A percentile compares a stretch with the other conserved stretches of the same genome.
Evolutionary conservation across 2,113 vertebrate species (phyloP).

Genomic region (Channa maculata): DNA sequence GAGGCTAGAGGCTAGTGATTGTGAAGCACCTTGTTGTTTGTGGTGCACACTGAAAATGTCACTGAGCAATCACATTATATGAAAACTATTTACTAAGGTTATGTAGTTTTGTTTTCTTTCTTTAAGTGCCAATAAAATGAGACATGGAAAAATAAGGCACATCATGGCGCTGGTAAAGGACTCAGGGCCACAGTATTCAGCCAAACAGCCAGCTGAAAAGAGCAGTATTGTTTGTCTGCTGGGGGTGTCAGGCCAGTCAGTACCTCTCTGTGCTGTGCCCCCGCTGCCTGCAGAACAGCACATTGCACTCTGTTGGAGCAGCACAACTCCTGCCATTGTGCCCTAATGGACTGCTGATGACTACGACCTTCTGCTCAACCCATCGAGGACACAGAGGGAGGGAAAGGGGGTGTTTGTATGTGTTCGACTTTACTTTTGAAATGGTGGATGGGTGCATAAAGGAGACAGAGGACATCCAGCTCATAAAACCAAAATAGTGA

Average conservation of each 20-base stretch:
- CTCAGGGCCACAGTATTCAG: conserved; percentile 13
- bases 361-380: conserved; percentile 79
- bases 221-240: conserved; percentile 39
- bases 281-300: conserved; percentile 33
- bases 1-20: not conserved
- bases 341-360: conserved; percentile 78
- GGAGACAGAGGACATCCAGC: conserved; percentile 76
- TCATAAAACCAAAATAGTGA: conserved; percentile 74
- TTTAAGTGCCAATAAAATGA: conserved; percentile 23
- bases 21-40: conserved; percentile 1
- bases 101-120: conserved; percentile 49
- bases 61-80: not conserved
- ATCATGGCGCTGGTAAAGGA: conserved; percentile 29
- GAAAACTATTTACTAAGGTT: conserved; percentile 12
- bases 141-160: conserved; percentile 29
- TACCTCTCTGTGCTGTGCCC: conserved; percentile 34
- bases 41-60: conserved; percentile 31
- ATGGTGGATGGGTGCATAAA: conserved; percentile 62
- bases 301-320: conserved; percentile 56
- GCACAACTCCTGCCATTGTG: conserved; percentile 69
- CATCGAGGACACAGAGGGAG: conserved; percentile 33
- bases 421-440: conserved; percentile 59
- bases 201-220: conserved; percentile 15
- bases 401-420: not conserved
- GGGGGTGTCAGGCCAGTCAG: conserved; percentile 25